Base-by-base conservation (phyloP, 2,888 invertebrate genomes). In the Tetranychus truncatus region DNA sequence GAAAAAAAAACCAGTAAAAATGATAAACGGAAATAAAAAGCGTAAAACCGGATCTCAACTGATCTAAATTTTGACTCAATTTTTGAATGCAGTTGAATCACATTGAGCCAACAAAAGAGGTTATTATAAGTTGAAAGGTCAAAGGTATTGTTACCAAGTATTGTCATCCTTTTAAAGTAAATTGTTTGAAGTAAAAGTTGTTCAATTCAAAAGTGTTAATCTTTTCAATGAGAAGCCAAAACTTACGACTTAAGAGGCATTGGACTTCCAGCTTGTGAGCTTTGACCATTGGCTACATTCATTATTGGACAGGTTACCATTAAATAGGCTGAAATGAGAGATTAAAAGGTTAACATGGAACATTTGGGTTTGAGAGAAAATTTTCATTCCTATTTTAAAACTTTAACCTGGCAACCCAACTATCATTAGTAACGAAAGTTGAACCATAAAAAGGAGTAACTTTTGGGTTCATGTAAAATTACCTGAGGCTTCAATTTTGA, bases 231-330 rank as follows among this genome's bases (percentile, higher is more conserved):
- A 45, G 15, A n/a, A 45, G 15, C 15, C 15, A n/a, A n/a, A 72
- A 72, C 92, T 92, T 86, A 94, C 94, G 92, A 93, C 88, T 93
- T 93, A 89, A 92, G 91, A 91, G 92, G 92, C 91, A 94, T 91
- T 89, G 91, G 91, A 78, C 81, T 81, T 75, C 91, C 90, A 87
- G 89, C 87, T 84, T 79, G 89, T 88, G 86, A 84, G 83, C 86
- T 85, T 81, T 87, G 86, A 82, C 92, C 92, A 85, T 92, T 92
- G 85, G 93, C 89, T 82, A 91, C 88, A 85, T 94, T 93, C 81
- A 92, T 92, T 84, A 93, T 90, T 84, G 94, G 89, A 88, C 93
- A 93, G 85, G 94, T 91, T 88, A 94, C 94, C 93, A 94, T 92
- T 87, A 92, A 93, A 88, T 94, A 94, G 86, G 92, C 94, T 94